Percentiles rank a stretch among this genome's conserved stretches.
phyloP scores from a whole-genome alignment of 2,113 vertebrate genomes.

The Circaetus gallicus region DNA sequence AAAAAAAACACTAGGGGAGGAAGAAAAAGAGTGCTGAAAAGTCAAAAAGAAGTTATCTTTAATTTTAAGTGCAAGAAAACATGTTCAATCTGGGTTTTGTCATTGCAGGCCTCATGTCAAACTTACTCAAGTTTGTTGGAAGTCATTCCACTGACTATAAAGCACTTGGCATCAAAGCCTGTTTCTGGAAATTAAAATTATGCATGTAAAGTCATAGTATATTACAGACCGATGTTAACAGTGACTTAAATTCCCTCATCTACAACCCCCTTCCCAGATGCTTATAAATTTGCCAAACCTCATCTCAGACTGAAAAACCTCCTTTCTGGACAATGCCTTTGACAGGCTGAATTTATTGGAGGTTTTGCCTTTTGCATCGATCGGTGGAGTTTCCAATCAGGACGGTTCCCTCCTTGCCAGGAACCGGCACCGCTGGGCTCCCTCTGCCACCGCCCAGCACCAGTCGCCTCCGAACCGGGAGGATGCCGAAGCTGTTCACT shows the following conservation, averaged over 20 bases:
- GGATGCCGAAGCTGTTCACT: not conserved
- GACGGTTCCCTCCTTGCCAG: fast-evolving
- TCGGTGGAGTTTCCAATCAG: not conserved
- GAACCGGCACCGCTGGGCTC: fast-evolving
- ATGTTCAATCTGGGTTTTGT: not conserved
- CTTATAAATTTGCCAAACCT: not conserved
- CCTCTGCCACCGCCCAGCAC: fast-evolving
- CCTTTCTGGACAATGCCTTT: not conserved
- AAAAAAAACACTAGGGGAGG: not conserved
- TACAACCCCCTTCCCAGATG: not conserved
- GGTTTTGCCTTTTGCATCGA: not conserved
- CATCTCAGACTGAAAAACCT: not conserved
- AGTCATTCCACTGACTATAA: not conserved
- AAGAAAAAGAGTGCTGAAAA: not conserved
- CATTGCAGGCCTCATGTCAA: not conserved
- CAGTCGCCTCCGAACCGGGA: fast-evolving
- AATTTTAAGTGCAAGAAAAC: not conserved
- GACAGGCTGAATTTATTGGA: not conserved
- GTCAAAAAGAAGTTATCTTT: not conserved
- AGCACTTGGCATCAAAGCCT: not conserved
- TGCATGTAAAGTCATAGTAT: not conserved
- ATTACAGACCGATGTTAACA: not conserved
- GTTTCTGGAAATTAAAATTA: not conserved
- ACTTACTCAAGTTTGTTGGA: not conserved
- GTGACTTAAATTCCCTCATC: not conserved